A percentile compares a stretch with the other conserved stretches of the same genome.
These are phyloP conservation scores for Leptothorax acervorum DNA, from an alignment of 2,888 invertebrate genomes.

Conservation along the genomic window DNA sequence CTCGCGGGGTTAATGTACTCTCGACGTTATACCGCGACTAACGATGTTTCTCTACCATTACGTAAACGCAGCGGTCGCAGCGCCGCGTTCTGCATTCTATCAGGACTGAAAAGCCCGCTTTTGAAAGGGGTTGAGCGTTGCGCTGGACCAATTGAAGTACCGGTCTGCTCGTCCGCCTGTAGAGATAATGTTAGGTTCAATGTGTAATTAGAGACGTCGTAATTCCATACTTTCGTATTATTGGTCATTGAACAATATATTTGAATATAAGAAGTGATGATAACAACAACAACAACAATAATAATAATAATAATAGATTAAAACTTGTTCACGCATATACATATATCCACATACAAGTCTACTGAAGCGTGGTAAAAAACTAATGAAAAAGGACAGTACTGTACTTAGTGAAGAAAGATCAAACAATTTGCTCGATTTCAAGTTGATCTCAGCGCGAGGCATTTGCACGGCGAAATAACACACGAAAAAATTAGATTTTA, in stretches of 20 bases:
- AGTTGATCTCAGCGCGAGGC: neutral
- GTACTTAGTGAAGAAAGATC: neutral
- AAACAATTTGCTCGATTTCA: neutral
- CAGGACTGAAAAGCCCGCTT: constrained; percentile 15
- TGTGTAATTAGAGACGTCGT: neutral
- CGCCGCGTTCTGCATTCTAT: constrained; percentile 54
- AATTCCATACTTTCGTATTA: neutral
- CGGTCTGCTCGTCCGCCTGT: neutral
- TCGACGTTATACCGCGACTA: constrained; percentile 71
- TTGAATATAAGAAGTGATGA: neutral
- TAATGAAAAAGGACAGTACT: neutral
- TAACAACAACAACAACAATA: too few species aligned
- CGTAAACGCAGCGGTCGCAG: constrained; percentile 67
- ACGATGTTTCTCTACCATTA: constrained; percentile 77
- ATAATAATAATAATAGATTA: neutral
- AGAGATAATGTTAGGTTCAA: neutral
- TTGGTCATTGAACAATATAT: neutral
- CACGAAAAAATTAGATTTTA: constrained; percentile 16
- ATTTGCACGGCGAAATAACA: neutral
- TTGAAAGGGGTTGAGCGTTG: constrained; percentile 13
- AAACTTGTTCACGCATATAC: neutral
- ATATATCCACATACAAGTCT: neutral
- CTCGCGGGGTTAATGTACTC: constrained; percentile 82
- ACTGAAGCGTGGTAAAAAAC: neutral
- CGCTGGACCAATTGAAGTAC: neutral